Base-by-base conservation (phyloP, 2,797 vertebrate genomes). In the Enteromius fasciolatus region DNA sequence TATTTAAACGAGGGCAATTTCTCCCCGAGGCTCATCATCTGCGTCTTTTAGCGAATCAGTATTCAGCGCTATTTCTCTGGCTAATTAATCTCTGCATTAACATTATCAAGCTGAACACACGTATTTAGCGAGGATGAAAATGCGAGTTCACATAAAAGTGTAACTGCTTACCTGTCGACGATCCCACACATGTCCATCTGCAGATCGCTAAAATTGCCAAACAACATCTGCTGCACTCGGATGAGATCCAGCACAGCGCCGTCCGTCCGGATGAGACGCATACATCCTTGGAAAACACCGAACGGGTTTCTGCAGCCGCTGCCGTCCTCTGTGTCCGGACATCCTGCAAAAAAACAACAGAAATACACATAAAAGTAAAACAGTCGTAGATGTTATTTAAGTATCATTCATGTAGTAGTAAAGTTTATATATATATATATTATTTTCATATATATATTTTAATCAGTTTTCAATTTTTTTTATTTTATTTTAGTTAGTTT, bases 161-260 rank as follows among this genome's bases (percentile, higher is more conserved):
- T 28, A 64, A 72, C 46, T 36, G 52, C 36, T 70, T 90, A 98
- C 97, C 97, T 96, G 93, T 99, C 97, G 44, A 93, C 95, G 88
- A 99, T 97, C 72, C 96, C 96, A 78, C 97, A 99, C 73, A 96
- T 92, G 91, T 98, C 97, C 87, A 98, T 94, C 86, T 96, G 97
- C 84, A 99, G 93, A 81, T 96, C 93, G 75, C 94, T 97, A 93
- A 96, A 98, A 93, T 97, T 96, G 75, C 96, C 96, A 2, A 95
- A 86, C 72, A 92, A 33, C 50, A 95, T 96, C 87, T 95, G 94
- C 88, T 97, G 97, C 81, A 98, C 93, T 87, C 91, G 90, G 89
- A 96, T 96, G 84, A 98, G 90, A 87, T 99, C 95, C 79, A 96
- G 92, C 14, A 87, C 66, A 80, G 87, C 92, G 52, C 90, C 85